Evolutionary conservation across 2,888 invertebrate genomes (phyloP).

Genomic region (Hemaris fuciformis): DNA sequence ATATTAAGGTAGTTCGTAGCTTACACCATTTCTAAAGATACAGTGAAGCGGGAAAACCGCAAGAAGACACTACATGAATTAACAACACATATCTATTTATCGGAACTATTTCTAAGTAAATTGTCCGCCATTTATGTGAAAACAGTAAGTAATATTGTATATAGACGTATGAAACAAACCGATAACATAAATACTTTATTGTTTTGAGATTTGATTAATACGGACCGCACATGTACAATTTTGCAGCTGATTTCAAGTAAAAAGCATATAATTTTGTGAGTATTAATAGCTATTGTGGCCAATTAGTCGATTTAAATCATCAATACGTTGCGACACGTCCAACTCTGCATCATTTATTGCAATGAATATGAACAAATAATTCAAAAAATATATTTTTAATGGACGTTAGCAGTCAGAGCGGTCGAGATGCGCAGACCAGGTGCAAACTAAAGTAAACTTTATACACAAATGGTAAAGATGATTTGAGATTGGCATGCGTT

Average conservation of each 20-base stretch:
- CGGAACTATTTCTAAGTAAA: not conserved
- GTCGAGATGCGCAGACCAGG: not conserved
- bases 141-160: no score
- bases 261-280: no score
- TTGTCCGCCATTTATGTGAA: not conserved
- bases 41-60: not conserved
- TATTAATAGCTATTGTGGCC: not conserved
- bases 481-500: constrained; percentile 46
- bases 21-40: constrained; percentile 2
- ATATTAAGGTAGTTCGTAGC: not conserved
- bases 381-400: constrained; percentile 6
- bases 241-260: no score
- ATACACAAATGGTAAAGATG: constrained; percentile 39
- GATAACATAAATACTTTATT: no score
- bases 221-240: no score
- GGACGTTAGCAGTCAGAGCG: not conserved
- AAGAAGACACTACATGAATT: not conserved
- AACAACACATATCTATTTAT: not conserved
- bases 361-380: not conserved
- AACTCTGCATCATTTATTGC: not conserved
- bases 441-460: constrained; percentile 40
- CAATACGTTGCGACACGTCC: not conserved
- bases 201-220: no score
- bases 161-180: no score
- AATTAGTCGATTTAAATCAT: not conserved